Evolutionary conservation across 1,140 invertebrate genomes (phyloP).

Genomic region (Drosophila willistoni): DNA sequence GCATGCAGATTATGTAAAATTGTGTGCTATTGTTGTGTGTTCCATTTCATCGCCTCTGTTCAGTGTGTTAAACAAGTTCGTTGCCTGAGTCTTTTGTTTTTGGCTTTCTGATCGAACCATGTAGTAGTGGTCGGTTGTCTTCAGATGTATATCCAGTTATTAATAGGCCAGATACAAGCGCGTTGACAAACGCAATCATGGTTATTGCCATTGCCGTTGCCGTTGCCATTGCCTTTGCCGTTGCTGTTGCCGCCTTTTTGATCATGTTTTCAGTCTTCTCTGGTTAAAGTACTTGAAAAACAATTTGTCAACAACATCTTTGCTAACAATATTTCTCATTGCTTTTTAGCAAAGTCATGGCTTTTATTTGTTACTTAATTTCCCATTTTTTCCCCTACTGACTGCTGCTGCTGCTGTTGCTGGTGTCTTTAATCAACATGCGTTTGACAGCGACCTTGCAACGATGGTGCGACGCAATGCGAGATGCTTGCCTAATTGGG

Average conservation of each 20-base stretch:
- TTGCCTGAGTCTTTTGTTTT: conserved; percentile 63
- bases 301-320: conserved; percentile 41
- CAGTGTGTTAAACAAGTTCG: conserved; percentile 58
- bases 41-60: background rate
- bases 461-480: conserved; percentile 23
- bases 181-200: conserved; percentile 55
- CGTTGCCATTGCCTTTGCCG: conserved; percentile 8
- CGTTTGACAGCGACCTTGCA: conserved; percentile 43
- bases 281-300: conserved; percentile 24
- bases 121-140: background rate
- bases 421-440: conserved; percentile 35
- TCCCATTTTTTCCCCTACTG: conserved; percentile 14
- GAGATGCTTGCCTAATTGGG: conserved; percentile 47
- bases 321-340: conserved; percentile 31
- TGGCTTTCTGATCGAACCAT: conserved; percentile 8
- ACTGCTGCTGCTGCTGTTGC: conserved; percentile 21
- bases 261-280: conserved; percentile 39
- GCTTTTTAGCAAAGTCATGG: conserved; percentile 52
- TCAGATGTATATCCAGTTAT: conserved; percentile 40
- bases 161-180: conserved; percentile 36
- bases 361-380: conserved; percentile 43
- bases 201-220: conserved; percentile 12
- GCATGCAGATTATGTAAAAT: conserved; percentile 11
- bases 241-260: conserved; percentile 46
- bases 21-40: background rate